Conservation (phyloP, 53 echinoderm and acorn worm genomes). For the Henricia sp. region DNA sequence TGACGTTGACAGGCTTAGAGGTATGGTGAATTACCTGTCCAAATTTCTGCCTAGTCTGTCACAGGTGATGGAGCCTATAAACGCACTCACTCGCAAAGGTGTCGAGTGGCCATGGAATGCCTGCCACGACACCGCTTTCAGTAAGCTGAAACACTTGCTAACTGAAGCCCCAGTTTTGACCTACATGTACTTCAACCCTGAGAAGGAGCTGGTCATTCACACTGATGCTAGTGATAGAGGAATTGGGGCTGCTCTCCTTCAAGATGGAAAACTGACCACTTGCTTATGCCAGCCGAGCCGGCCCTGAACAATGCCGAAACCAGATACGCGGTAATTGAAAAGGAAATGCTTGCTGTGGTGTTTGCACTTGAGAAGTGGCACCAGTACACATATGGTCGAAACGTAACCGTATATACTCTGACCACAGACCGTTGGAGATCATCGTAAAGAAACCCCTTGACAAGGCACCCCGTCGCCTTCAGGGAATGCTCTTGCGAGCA, state of each 20-base stretch:
- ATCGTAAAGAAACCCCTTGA: slow-evolving; percentile 61
- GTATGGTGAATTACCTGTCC: slow-evolving; percentile 66
- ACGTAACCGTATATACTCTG: slow-evolving; percentile 56
- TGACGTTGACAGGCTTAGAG: slow-evolving; percentile 57
- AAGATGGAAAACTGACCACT: slow-evolving; percentile 72
- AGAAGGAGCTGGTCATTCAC: slow-evolving; percentile 18
- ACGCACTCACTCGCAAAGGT: slow-evolving; percentile 55
- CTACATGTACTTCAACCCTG: slow-evolving; percentile 40
- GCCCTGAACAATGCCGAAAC: slow-evolving; percentile 49
- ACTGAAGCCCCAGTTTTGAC: slow-evolving; percentile 59
- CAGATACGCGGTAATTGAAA: slow-evolving; percentile 65
- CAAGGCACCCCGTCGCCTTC: slow-evolving; percentile 51
- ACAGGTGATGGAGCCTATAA: slow-evolving; percentile 45
- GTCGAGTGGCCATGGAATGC: slow-evolving; percentile 63
- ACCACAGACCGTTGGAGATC: slow-evolving; percentile 63
- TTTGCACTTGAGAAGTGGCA: slow-evolving; percentile 74
- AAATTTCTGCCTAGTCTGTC: slow-evolving; percentile 50
- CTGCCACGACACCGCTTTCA: slow-evolving; percentile 52
- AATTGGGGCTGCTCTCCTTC: slow-evolving; percentile 58
- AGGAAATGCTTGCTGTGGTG: slow-evolving; percentile 74
- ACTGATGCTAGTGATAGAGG: slow-evolving; percentile 64
- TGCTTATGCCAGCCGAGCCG: slow-evolving; percentile 67
- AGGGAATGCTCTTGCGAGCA: slow-evolving; percentile 59
- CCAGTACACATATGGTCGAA: slow-evolving; percentile 73
- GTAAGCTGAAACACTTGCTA: slow-evolving; percentile 46